Base-by-base conservation (phyloP, 2,888 invertebrate genomes). In the Strigamia crassipes region DNA sequence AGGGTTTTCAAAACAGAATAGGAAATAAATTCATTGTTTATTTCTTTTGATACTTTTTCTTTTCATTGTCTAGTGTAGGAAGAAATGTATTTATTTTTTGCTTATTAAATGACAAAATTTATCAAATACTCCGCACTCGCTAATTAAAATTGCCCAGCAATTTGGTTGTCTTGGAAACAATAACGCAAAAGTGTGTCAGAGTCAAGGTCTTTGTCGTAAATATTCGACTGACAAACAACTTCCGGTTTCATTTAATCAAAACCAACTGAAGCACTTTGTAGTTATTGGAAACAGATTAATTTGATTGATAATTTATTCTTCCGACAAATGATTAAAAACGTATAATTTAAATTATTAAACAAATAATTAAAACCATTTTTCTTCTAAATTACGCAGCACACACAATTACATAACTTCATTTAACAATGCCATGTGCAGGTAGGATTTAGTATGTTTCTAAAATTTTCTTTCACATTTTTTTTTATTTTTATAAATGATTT, bases 181-280 rank as follows among this genome's bases (percentile, higher is more conserved):
- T 10, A 31, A 27, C 27, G 51, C 51, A 18, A 51, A 31, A 73
- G 56, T 73, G 27, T 73, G 73, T 73, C 73, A 27, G 61, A 61
- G 73, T 73, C 73, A 73, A 73, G 73, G 73, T 73, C 73, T 73
- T 31, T 73, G 61, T 61, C 8, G 6, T 51, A 51, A 51, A 18
- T 38, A 38, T 38, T 38, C 38, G 8, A 38, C 38, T 38, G 1
- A 38, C 10, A 4, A 4, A 6, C 10, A 38, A 38, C 38, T 38
- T 38, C n/a, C 51, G 51, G 51, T 51, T 0, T 6, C 15, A 51
- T 51, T 51, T 51, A 51, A 51, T 38, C n/a, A 38, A 10, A 10
- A 38, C 38, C 1, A 6, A 38, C 38, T 38, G 8, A 38, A 38
- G 38, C 38, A 38, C 38, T 38, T 38, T 38, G 10, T 38, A 38